Conservation (phyloP, 2,797 vertebrate genomes). For the Tapirus indicus region DNA sequence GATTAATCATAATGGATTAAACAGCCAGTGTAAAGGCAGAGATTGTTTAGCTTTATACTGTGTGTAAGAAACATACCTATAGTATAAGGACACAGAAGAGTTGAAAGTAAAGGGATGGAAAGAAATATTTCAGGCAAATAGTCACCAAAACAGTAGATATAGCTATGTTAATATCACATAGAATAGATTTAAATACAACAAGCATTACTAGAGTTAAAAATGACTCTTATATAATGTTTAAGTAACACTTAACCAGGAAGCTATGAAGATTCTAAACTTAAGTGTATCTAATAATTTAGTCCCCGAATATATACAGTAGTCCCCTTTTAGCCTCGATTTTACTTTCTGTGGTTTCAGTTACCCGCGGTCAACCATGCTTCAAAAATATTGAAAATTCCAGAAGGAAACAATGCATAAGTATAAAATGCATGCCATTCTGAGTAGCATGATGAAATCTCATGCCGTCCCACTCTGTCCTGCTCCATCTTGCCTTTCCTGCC, state of each 20-base stretch:
- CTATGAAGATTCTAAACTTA: background rate
- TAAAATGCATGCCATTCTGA: too few relatives aligned
- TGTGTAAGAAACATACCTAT: background rate
- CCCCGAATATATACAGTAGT: background rate
- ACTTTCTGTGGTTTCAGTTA: too few relatives aligned
- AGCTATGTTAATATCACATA: background rate
- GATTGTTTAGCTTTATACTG: background rate
- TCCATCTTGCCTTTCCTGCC: too few relatives aligned
- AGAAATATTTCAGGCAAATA: conserved; percentile 12
- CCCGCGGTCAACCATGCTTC: too few relatives aligned
- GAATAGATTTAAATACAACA: background rate
- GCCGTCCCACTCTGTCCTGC: too few relatives aligned
- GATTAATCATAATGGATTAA: conserved; percentile 3
- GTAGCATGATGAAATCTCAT: too few relatives aligned
- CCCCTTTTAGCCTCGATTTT: too few relatives aligned
- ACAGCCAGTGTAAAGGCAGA: background rate
- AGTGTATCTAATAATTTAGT: conserved; percentile 1
- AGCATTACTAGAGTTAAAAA: conserved; percentile 42
- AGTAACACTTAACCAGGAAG: background rate
- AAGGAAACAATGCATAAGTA: too few relatives aligned
- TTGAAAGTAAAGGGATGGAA: conserved; percentile 26
- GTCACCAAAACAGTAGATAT: background rate
- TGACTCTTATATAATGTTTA: background rate
- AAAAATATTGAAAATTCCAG: too few relatives aligned
- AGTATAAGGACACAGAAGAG: conserved; percentile 22